Evolutionary conservation across 2,888 invertebrate species (phyloP), one percentile per base, ranked within the genome.

Genomic region (Rhagonycha lutea): DNA sequence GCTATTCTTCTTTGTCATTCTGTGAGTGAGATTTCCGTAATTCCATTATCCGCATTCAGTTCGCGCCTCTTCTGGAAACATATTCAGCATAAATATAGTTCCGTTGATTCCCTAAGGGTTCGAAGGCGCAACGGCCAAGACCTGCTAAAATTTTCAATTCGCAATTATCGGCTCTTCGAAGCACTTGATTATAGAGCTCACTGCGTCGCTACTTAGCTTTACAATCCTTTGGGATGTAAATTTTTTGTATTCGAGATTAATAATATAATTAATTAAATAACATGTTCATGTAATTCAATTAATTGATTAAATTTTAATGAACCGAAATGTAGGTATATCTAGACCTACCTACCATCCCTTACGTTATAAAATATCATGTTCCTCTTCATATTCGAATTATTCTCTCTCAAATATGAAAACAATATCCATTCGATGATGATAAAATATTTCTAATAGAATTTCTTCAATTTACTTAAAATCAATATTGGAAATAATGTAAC

Each of bases 61-160:
- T 80, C 82, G 82, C 83, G 84, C 83, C 81, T 82, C 82, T 80
- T 81, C 82, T 81, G 81, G 82, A 84, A 84, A 83, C 84, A 84
- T 84, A 84, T 84, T 84, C 84, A 83, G 84, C 83, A 84, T 84
- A 84, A 84, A 84, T 84, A 84, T 83, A 84, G 84, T 84, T 82
- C 80, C 81, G 81, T 78, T 80, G 81, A 83, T 83, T 84, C 84
- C 84, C 84, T 79, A 77, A 83, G 83, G 85, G 82, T 82, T 71
- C 79, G 77, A 81, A 80, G 81, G 81, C 82, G 82, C 82, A 80
- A 80, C 83, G 83, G 82, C 82, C 82, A 82, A 81, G 81, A 84
- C 83, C 83, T 84, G 84, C 83, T 82, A 82, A 85, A 85, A 85
- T 85, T 85, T 85, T 84, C 85, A 85, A 85, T 85, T 85, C 83